These are phyloP conservation scores for Petrosia ficiformis DNA, from an alignment of 37 sponge, comb jelly and placozoan species.

Conservation along the genomic window DNA sequence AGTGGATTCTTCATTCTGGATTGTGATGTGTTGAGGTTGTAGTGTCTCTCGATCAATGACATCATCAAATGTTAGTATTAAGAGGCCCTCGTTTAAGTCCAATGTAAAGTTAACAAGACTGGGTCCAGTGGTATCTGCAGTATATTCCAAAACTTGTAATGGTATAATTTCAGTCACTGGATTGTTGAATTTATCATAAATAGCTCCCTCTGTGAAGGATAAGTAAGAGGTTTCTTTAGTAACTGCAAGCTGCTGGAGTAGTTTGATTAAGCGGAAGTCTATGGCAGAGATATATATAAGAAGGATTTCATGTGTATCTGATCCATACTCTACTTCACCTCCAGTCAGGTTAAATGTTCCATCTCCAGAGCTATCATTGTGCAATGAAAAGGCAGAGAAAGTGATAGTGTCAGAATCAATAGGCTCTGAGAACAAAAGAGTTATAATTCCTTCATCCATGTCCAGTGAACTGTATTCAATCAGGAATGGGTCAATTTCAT, in stretches of 20 bases:
- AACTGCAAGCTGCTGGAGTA: constrained; percentile 62
- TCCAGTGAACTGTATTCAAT: constrained; percentile 57
- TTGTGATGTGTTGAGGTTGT: constrained; percentile 49
- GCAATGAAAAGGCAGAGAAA: constrained; percentile 51
- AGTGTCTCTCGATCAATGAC: constrained; percentile 65
- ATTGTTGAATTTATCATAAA: constrained; percentile 78
- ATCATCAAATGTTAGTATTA: constrained; percentile 78
- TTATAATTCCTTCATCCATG: constrained; percentile 62
- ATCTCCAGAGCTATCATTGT: constrained; percentile 27
- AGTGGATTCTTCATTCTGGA: constrained; percentile 62
- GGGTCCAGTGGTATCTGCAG: constrained; percentile 65
- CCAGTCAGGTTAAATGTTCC: constrained; percentile 60
- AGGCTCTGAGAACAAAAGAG: constrained; percentile 82
- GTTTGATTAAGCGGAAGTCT: constrained; percentile 71
- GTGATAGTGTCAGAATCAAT: constrained; percentile 48
- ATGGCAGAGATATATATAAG: constrained; percentile 45
- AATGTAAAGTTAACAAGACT: constrained; percentile 58
- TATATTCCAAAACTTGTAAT: constrained; percentile 13
- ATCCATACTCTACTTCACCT: constrained; percentile 40
- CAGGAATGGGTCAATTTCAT: constrained; percentile 49
- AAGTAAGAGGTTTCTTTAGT: constrained; percentile 46
- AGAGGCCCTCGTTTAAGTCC: constrained; percentile 74
- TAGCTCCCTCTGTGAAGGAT: constrained; percentile 47
- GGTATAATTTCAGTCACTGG: constrained; percentile 4
- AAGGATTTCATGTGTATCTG: constrained; percentile 31